phyloP scores from a whole-genome alignment of 2,113 vertebrate species.

The Maylandia zebra region DNA sequence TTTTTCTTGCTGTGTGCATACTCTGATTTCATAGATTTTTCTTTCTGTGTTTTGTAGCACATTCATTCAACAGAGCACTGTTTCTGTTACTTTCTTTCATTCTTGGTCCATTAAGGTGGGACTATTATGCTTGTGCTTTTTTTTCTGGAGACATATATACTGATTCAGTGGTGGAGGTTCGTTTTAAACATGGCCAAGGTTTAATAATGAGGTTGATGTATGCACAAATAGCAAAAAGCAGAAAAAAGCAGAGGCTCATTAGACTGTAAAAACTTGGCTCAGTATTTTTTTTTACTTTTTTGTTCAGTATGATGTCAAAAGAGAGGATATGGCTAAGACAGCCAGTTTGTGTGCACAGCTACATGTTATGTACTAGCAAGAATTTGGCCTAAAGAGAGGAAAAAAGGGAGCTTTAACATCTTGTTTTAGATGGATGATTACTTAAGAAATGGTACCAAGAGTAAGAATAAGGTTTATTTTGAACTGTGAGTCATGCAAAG shows the following conservation, averaged over 20 bases:
- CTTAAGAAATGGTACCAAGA: accelerated
- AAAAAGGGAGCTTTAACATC: neutral
- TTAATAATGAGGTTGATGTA: neutral
- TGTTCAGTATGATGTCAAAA: neutral
- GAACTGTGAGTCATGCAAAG: neutral
- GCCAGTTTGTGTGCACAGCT: neutral
- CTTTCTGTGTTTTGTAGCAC: neutral
- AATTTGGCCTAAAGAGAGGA: neutral
- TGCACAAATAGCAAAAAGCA: neutral
- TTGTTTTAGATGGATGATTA: neutral
- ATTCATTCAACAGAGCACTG: neutral
- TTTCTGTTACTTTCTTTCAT: neutral
- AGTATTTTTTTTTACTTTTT: neutral
- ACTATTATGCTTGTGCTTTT: neutral
- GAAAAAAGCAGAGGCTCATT: neutral
- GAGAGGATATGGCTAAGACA: neutral
- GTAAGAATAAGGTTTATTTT: neutral
- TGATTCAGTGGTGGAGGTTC: neutral
- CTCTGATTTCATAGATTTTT: neutral
- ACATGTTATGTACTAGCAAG: neutral
- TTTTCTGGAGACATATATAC: neutral
- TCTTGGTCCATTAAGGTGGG: neutral
- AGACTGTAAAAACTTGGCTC: neutral
- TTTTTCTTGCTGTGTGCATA: neutral
- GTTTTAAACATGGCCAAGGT: neutral